These are phyloP conservation scores for Cyclopterus lumpus DNA, from an alignment of 2,797 vertebrate species.

Conservation along the genomic window DNA sequence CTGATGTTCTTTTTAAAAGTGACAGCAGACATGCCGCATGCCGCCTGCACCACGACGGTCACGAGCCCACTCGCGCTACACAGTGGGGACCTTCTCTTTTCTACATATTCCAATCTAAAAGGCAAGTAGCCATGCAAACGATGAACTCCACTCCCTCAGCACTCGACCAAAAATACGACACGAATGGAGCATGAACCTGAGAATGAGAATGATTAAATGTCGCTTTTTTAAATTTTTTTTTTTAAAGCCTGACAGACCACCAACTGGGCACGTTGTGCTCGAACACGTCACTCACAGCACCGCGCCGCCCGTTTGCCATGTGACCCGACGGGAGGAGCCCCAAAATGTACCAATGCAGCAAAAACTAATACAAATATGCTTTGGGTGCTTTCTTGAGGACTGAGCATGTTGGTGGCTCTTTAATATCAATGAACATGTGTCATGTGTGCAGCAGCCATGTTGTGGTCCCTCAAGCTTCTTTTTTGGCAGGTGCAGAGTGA, in stretches of 20 bases:
- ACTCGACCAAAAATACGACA: conserved; percentile 34
- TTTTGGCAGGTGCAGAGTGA: conserved; percentile 40
- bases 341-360: conserved; percentile 56
- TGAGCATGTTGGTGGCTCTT: conserved; percentile 23
- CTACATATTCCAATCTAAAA: conserved; percentile 75
- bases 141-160: conserved; percentile 67
- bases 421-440: conserved; percentile 8
- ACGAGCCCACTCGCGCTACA: conserved; percentile 66
- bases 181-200: conserved; percentile 65
- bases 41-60: conserved; percentile 62
- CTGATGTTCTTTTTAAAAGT: too few species aligned
- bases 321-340: conserved; percentile 48
- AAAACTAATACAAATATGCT: conserved; percentile 32
- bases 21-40: conserved; percentile 52
- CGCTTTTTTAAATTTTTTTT: too few species aligned
- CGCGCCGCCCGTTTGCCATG: conserved; percentile 37
- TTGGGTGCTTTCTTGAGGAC: conserved; percentile 18
- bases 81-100: conserved; percentile 60
- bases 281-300: conserved; percentile 42
- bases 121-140: conserved; percentile 88
- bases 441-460: conserved; percentile 10
- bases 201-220: conserved; percentile 64
- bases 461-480: conserved; percentile 51
- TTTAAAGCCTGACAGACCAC: conserved; percentile 43
- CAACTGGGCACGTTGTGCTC: conserved; percentile 26